Evolutionary conservation across 1,140 invertebrate species (phyloP).

Genomic region (Orussus abietinus): DNA sequence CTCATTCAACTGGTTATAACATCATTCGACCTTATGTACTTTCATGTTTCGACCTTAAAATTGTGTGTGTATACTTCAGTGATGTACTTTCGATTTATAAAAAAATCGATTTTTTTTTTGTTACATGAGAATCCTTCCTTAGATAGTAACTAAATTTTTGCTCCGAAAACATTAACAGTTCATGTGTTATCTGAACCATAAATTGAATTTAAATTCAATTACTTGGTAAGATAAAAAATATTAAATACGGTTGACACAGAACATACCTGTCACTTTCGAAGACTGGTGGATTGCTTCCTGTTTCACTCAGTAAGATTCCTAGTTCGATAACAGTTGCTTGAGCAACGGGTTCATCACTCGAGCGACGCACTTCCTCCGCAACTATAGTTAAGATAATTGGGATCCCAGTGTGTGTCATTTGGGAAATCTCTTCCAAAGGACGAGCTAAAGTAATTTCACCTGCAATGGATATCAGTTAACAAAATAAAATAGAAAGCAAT

Average conservation of each 20-base stretch:
- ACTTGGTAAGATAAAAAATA: too few species aligned
- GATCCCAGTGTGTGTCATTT: constrained; percentile 70
- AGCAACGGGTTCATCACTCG: constrained; percentile 67
- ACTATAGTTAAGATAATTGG: constrained; percentile 78
- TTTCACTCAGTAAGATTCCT: constrained; percentile 72
- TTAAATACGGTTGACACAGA: too few species aligned
- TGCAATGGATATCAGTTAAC: constrained; percentile 33
- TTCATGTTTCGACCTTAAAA: too few species aligned
- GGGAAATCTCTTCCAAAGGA: constrained; percentile 70
- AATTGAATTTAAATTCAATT: too few species aligned
- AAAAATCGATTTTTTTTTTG: too few species aligned
- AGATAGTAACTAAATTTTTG: constrained; percentile 12
- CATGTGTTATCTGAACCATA: too few species aligned
- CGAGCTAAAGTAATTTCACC: constrained; percentile 71
- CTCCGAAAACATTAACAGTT: too few species aligned
- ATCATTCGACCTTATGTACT: too few species aligned
- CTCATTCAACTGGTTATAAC: too few species aligned
- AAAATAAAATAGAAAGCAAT: neutral
- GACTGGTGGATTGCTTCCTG: constrained; percentile 70
- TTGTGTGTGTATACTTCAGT: too few species aligned
- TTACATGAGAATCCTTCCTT: neutral
- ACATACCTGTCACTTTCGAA: constrained; percentile 73
- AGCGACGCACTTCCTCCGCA: constrained; percentile 74
- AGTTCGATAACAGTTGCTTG: constrained; percentile 74
- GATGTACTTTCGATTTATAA: too few species aligned